Conservation (phyloP, 2,113 vertebrate genomes). For the Trematocara macrostoma region DNA sequence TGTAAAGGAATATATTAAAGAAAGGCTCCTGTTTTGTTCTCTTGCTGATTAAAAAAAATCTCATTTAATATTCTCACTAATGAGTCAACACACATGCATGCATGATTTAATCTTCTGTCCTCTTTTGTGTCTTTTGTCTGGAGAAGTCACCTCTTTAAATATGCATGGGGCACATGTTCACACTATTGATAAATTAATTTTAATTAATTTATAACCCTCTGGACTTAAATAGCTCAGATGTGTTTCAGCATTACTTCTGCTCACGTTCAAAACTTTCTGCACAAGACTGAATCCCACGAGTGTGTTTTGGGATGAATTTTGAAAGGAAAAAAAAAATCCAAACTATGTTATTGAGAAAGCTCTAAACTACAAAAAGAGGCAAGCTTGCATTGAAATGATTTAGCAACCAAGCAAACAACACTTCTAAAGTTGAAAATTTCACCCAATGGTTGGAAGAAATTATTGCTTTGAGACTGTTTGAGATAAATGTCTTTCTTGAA, state of each 20-base stretch:
- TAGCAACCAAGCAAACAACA: not conserved
- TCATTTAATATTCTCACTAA: not conserved
- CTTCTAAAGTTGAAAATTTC: not conserved
- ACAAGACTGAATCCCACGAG: not conserved
- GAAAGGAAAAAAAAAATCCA: not conserved
- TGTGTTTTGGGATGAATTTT: not conserved
- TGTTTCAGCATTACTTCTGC: not conserved
- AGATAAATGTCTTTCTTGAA: not conserved
- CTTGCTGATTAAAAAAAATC: not conserved
- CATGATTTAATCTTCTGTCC: not conserved
- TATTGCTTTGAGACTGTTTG: not conserved
- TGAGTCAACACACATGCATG: not conserved
- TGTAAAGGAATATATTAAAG: not conserved
- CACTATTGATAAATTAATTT: not conserved
- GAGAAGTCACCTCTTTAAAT: not conserved
- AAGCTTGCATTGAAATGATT: not conserved
- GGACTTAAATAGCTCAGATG: not conserved
- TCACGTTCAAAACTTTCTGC: not conserved
- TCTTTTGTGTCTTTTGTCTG: not conserved
- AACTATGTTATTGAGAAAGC: not conserved
- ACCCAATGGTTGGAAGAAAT: not conserved
- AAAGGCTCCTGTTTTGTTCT: not conserved
- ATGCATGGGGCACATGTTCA: not conserved
- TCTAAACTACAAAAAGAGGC: not conserved
- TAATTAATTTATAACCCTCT: not conserved